A percentile compares a stretch with the other conserved stretches of the same genome.
These are phyloP conservation scores for Apodemia hepburni DNA, from an alignment of 2,888 invertebrate species.

Conservation along the genomic window DNA sequence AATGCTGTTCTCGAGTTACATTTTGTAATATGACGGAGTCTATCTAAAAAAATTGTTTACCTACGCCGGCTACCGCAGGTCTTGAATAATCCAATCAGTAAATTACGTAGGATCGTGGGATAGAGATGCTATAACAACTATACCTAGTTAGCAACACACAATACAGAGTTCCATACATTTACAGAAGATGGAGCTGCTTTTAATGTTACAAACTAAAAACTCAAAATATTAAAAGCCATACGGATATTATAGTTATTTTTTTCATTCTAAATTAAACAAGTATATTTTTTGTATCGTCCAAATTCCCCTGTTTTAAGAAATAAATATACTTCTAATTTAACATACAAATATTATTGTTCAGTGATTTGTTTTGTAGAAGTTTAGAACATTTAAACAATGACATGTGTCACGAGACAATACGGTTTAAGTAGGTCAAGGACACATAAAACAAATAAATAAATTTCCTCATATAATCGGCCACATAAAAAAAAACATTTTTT, in stretches of 20 bases:
- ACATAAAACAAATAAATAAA: conserved; percentile 28
- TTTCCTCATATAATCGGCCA: neutral
- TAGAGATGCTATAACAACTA: too few relatives aligned
- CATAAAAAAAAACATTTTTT: conserved; percentile 24
- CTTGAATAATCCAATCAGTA: too few relatives aligned
- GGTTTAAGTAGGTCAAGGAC: conserved; percentile 56
- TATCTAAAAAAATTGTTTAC: too few relatives aligned
- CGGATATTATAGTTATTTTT: neutral
- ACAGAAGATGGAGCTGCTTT: conserved; percentile 6
- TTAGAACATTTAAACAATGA: conserved; percentile 16
- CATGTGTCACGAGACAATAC: conserved; percentile 48
- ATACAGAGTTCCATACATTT: neutral
- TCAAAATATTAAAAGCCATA: neutral
- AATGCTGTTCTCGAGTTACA: too few relatives aligned
- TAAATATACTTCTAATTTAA: conserved; percentile 1
- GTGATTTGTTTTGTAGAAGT: conserved; percentile 10
- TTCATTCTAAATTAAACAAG: neutral
- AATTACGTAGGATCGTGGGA: too few relatives aligned
- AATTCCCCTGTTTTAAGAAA: neutral
- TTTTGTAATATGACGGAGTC: too few relatives aligned
- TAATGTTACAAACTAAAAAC: neutral
- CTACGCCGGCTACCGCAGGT: too few relatives aligned
- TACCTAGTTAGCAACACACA: neutral
- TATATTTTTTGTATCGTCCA: neutral
- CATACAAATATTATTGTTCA: neutral